Evolutionary conservation across 2,888 invertebrate species (phyloP), one percentile per base, ranked within the genome.

Genomic region (Drosophila rellima): DNA sequence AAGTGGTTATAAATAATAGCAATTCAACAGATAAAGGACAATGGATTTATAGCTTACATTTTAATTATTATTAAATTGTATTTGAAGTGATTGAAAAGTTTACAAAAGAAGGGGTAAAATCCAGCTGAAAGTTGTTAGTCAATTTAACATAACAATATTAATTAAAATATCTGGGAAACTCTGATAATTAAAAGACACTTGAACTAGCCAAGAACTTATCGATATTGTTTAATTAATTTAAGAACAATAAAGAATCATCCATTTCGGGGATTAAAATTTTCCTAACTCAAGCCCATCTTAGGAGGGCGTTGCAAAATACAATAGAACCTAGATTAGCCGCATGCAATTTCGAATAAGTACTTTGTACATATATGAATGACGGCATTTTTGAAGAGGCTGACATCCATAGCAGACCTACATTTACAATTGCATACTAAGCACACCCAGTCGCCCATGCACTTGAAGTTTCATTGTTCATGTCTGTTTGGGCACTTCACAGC

Each of bases 401-500:
- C 67, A 67, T 52, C 40, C 74, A 74, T 74, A 20, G 18, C 45
- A 40, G 45, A 42, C 42, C 57, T 54, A 39, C 48, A 54, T 29
- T 29, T 26, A 47, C 54, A 29, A 17, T 11, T 20, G 39, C 15
- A 44, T 15, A 42, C 40, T 61, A 55, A 60, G 56, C 56, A 51
- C 79, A 56, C 59, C 20, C 39, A 40, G 42, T 39, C 31, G 37
- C 31, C 15, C 42, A 33, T 37, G 37, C 69, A 70, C 77, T 81
- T 67, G 77, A 86, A 80, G 63, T 78, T 64, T 70, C 56, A 69
- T 79, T 68, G 47, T 54, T 37, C 47, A 61, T 75, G 80, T 85
- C 82, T 85, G 86, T 35, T 59, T 39, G 59, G 35, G 44, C 67
- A 85, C 80, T 80, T 82, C 70, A 81, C 76, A 73, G 62, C 54